Evolutionary conservation across 2,113 vertebrate genomes (phyloP).

Genomic region (Todiramphus chloris): DNA sequence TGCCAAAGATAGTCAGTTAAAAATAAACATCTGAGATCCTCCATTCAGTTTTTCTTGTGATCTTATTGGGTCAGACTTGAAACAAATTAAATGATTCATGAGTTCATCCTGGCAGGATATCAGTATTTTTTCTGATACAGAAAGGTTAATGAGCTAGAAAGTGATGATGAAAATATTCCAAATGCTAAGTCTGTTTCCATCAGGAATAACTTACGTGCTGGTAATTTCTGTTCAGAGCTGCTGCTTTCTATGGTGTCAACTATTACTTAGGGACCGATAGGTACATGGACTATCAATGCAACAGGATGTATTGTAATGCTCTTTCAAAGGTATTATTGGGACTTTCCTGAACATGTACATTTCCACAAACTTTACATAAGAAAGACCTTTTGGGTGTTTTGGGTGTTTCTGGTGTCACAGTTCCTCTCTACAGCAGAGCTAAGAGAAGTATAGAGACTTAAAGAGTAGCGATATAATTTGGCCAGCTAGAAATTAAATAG

Average conservation of each 20-base stretch:
- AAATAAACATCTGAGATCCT: not conserved
- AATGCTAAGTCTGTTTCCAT: conserved; percentile 10
- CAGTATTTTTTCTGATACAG: conserved; percentile 11
- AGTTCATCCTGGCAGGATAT: conserved; percentile 57
- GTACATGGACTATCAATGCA: not conserved
- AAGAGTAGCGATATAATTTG: not conserved
- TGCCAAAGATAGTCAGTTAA: conserved; percentile 3
- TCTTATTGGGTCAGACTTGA: conserved; percentile 35
- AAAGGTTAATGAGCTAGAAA: conserved; percentile 55
- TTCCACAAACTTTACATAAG: not conserved
- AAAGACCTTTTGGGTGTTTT: not conserved
- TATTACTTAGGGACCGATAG: not conserved
- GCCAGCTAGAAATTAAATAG: not conserved
- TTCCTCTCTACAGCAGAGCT: not conserved
- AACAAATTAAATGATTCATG: conserved; percentile 64
- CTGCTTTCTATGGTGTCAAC: not conserved
- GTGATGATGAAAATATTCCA: not conserved
- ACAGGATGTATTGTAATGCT: not conserved
- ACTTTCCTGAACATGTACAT: not conserved
- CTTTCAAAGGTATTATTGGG: not conserved
- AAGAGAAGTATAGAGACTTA: not conserved
- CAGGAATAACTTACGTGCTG: not conserved
- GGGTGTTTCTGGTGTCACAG: not conserved
- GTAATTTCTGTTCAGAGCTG: not conserved
- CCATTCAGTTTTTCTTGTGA: not conserved